Conservation (phyloP, 1,140 invertebrate species). For the Drosophila ohnishii region DNA sequence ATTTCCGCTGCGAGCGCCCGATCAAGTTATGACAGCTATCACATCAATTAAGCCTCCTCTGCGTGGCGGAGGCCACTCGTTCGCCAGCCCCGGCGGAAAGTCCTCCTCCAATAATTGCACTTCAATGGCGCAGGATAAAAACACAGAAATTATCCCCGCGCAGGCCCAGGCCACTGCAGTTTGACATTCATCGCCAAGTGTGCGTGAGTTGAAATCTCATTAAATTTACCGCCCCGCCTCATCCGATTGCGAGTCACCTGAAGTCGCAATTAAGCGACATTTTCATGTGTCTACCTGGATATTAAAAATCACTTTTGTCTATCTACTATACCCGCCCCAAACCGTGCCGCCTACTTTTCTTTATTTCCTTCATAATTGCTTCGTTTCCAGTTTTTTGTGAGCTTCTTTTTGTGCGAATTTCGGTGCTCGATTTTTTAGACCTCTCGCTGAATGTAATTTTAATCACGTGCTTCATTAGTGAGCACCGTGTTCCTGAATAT, state of each 20-base stretch:
- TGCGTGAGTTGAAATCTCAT: slow-evolving; percentile 50
- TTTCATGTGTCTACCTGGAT: slow-evolving; percentile 29
- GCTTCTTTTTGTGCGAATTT: slow-evolving; percentile 11
- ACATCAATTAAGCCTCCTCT: slow-evolving; percentile 46
- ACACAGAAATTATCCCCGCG: slow-evolving; percentile 24
- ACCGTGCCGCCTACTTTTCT: neutral
- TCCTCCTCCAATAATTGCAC: slow-evolving; percentile 46
- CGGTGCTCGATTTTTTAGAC: slow-evolving; percentile 24
- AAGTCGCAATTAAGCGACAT: slow-evolving; percentile 57
- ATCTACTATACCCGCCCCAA: neutral
- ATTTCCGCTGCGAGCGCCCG: slow-evolving; percentile 34
- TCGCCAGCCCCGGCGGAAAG: slow-evolving; percentile 15
- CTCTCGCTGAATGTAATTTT: slow-evolving; percentile 44
- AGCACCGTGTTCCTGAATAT: slow-evolving; percentile 14
- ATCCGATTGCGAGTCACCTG: slow-evolving; percentile 14
- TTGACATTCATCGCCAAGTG: slow-evolving; percentile 49
- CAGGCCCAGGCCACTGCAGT: slow-evolving; percentile 27
- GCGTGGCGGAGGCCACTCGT: slow-evolving; percentile 8
- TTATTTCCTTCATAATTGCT: slow-evolving; percentile 22
- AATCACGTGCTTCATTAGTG: slow-evolving; percentile 71
- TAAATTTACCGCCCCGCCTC: slow-evolving; percentile 31
- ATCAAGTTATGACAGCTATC: slow-evolving; percentile 52
- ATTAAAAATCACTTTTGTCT: slow-evolving; percentile 55
- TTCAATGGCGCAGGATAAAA: slow-evolving; percentile 32
- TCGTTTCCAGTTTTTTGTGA: slow-evolving; percentile 17